Percentiles rank a stretch among this genome's conserved stretches.
phyloP scores from a whole-genome alignment of 2,113 vertebrate genomes.

The Odocoileus virginianus region DNA sequence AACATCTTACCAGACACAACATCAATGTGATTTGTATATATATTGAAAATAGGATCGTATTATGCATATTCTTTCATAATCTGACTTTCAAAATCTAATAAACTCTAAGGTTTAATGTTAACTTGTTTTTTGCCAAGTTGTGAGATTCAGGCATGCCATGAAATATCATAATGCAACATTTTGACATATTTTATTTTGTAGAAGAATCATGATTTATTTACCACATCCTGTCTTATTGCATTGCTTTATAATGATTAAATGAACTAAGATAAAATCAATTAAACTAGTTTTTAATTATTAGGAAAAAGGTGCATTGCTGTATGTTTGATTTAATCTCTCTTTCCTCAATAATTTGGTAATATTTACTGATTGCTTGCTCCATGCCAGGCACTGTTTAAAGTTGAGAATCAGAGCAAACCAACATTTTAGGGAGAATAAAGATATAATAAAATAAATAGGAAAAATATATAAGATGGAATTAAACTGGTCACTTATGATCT shows the following conservation, averaged over 20 bases:
- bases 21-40: not conserved
- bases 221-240: not conserved
- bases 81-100: constrained; percentile 11
- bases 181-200: not conserved
- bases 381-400: not conserved
- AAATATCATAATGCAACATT: not conserved
- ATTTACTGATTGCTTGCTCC: not conserved
- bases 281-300: not conserved
- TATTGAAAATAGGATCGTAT: not conserved
- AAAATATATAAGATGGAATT: not conserved
- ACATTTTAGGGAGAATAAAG: not conserved
- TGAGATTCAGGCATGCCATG: not conserved
- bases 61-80: not conserved
- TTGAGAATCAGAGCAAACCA: not conserved
- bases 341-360: not conserved
- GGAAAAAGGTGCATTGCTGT: not conserved
- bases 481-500: not conserved
- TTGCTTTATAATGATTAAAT: not conserved
- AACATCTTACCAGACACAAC: not conserved
- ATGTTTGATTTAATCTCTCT: not conserved
- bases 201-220: not conserved
- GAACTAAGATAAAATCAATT: not conserved
- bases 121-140: not conserved
- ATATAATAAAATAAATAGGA: not conserved
- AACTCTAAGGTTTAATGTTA: not conserved